Base-by-base conservation (phyloP, 2,113 vertebrate species). In the Petromus typicus region DNA sequence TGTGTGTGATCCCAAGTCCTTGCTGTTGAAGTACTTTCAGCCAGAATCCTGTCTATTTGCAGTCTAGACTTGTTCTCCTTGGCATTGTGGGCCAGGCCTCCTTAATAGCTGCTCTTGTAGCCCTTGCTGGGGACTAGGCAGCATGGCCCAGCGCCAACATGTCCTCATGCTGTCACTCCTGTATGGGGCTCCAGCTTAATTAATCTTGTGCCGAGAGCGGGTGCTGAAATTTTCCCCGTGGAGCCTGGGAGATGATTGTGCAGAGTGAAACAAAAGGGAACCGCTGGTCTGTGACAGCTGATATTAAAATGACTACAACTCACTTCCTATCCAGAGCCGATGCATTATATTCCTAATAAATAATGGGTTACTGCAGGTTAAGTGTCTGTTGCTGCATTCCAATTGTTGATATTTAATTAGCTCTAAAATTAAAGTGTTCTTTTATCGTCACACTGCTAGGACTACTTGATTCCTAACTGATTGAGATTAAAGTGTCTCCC, bases 321-420 rank as follows among this genome's bases (percentile, higher is more conserved):
- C 98, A 98, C 97, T 98, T 97, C 97, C 69, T 85, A 93, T 63
- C 97, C 94, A 54, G 94, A 97, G 97, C 96, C 97, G 14, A 43
- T 43, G 97, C 95, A 37, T 97, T 97, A 56, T 98, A 96, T 97
- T 97, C 98, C 98, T 93, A 96, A 98, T 98, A 98, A 98, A 98
- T 98, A 98, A 98, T 75, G 98, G 98, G 98, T 98, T 89, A 98
- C 97, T 98, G 98, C 98, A 98, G 98, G 98, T 98, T 98, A 98
- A 98, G 98, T 97, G 98, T 97, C 98, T 98, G 98, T 90, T 97
- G 96, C 97, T 51, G 96, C 98, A 97, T 98, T 98, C 97, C 98
- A 96, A 98, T 98, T 98, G 98, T 98, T 98, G 98, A 98, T 98
- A 99, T 98, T 98, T 98, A 98, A 99, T 99, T 98, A 98, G 98